Evolutionary conservation across 2,888 invertebrate species (phyloP).

Genomic region (Chloromyia formosa): DNA sequence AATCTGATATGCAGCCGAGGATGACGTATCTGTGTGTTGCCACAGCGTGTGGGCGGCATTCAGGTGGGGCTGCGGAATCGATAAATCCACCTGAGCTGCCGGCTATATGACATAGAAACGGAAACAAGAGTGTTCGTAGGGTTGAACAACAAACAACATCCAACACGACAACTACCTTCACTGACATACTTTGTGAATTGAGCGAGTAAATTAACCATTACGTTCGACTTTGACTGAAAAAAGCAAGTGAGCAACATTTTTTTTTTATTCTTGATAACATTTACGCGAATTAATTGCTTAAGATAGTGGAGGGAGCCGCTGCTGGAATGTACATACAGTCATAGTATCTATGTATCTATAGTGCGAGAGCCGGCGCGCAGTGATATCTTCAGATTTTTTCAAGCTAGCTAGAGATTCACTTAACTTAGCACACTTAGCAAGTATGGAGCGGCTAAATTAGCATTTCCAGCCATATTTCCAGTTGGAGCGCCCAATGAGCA

Average conservation of each 20-base stretch:
- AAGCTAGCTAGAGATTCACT: no score
- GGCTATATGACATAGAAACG: background rate
- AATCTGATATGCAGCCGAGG: background rate
- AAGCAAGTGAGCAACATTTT: background rate
- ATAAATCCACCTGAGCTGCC: conserved; percentile 19
- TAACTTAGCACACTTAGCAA: no score
- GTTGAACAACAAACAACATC: background rate
- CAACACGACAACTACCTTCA: background rate
- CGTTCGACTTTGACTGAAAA: background rate
- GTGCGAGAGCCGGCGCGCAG: no score
- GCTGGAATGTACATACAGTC: background rate
- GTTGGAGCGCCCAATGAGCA: background rate
- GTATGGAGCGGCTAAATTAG: no score
- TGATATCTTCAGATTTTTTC: no score
- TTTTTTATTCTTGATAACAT: conserved; percentile 3
- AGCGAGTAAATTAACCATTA: conserved; percentile 26
- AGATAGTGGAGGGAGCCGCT: conserved; percentile 12
- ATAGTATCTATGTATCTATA: background rate
- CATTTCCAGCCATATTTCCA: background rate
- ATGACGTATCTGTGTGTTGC: no score
- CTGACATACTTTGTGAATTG: conserved; percentile 9
- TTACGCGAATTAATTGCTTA: conserved; percentile 13
- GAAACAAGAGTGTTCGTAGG: conserved; percentile 17
- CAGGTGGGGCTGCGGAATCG: conserved; percentile 32
- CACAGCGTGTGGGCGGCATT: background rate